Percentiles rank a stretch among this genome's conserved stretches.
These are phyloP conservation scores for Antennarius striatus DNA, from an alignment of 2,113 vertebrate species.

Conservation along the genomic window DNA sequence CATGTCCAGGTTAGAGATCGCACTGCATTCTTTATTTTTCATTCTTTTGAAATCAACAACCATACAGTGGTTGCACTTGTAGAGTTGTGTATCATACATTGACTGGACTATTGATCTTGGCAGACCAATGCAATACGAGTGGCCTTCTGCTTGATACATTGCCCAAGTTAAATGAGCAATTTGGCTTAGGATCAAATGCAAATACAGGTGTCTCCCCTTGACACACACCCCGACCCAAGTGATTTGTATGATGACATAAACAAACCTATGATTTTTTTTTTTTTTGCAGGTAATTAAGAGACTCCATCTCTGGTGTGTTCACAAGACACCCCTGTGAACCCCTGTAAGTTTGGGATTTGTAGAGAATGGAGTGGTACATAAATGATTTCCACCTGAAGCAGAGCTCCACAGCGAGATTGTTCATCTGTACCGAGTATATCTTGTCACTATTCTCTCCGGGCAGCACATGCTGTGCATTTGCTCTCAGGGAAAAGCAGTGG, in stretches of 20 bases:
- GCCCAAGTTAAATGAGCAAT: slow-evolving; percentile 7
- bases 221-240: slow-evolving; percentile 12
- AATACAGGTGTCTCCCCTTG: slow-evolving; percentile 4
- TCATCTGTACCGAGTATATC: slow-evolving; percentile 14
- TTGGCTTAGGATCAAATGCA: slow-evolving; percentile 5
- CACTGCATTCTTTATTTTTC: no score
- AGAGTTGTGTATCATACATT: no score
- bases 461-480: slow-evolving; percentile 54
- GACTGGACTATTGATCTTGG: no score
- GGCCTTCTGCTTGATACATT: no score
- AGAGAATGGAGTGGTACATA: slow-evolving; percentile 3
- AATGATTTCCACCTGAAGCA: slow-evolving; percentile 6
- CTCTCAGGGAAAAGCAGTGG: slow-evolving; percentile 28
- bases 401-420: slow-evolving; percentile 8
- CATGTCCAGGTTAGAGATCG: no score
- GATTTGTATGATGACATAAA: slow-evolving; percentile 16
- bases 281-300: no score
- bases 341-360: background rate
- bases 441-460: slow-evolving; percentile 22
- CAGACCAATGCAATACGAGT: no score
- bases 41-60: background rate
- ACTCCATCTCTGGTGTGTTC: no score
- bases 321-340: no score
- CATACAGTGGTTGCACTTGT: no score
- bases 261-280: background rate